A percentile compares a stretch with the other conserved stretches of the same genome.
These are phyloP conservation scores for Anoplopoma fimbria DNA, from an alignment of 2,113 vertebrate genomes.

Conservation along the genomic window DNA sequence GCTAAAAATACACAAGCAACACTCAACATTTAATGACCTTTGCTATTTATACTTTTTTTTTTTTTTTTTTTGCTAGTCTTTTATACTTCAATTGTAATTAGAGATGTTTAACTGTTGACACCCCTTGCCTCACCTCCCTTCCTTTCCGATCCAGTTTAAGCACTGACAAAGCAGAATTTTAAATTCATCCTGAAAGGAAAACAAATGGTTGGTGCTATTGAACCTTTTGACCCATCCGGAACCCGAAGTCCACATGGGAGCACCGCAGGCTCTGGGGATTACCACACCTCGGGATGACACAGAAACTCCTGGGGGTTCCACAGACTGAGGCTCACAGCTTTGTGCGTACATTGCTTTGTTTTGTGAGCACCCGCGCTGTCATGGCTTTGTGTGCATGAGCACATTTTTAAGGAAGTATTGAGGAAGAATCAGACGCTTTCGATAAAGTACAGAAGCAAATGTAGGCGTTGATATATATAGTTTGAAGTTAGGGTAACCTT, in stretches of 20 bases:
- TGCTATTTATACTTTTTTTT: slow-evolving; percentile 61
- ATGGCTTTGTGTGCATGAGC: slow-evolving; percentile 32
- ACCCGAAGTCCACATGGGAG: slow-evolving; percentile 24
- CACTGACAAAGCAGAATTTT: slow-evolving; percentile 41
- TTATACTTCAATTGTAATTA: slow-evolving; percentile 38
- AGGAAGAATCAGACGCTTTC: slow-evolving; percentile 4
- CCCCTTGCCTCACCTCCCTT: not conserved
- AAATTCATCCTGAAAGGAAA: slow-evolving; percentile 14
- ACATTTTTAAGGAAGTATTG: slow-evolving; percentile 1
- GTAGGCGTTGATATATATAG: slow-evolving; percentile 11
- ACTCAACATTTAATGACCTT: slow-evolving; percentile 33
- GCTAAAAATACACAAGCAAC: slow-evolving; percentile 26
- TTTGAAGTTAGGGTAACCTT: slow-evolving; percentile 9
- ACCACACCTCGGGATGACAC: no score
- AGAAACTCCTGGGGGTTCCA: not conserved
- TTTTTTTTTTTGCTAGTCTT: slow-evolving; percentile 44
- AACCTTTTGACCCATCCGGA: slow-evolving; percentile 51
- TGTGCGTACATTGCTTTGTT: slow-evolving; percentile 35
- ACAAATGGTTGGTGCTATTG: slow-evolving; percentile 61
- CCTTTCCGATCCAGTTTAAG: slow-evolving; percentile 23
- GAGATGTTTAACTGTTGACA: not conserved
- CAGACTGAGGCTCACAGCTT: slow-evolving; percentile 41
- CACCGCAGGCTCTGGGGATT: no score
- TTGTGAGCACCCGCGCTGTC: slow-evolving; percentile 42
- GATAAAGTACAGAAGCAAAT: not conserved